Conservation (phyloP, 64 coral and sea anemone species). For the Astreopora myriophthalma region DNA sequence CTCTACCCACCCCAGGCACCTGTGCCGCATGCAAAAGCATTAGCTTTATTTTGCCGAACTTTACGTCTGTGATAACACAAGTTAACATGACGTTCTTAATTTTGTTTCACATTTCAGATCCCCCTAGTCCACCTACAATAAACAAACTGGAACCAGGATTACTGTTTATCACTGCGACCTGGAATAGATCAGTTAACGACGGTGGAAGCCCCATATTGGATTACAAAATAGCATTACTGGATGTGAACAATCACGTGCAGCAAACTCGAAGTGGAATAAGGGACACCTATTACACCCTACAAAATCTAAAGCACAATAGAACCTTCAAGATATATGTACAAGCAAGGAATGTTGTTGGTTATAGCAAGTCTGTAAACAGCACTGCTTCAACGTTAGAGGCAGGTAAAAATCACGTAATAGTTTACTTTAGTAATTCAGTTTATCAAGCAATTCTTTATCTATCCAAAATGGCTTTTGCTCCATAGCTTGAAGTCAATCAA, state of each 20-base stretch:
- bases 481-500: too few species aligned
- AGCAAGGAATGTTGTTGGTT: not conserved
- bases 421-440: not conserved
- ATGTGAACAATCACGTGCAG: not conserved
- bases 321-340: not conserved
- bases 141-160: not conserved
- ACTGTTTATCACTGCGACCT: not conserved
- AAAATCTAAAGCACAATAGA: not conserved
- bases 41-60: too few species aligned
- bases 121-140: not conserved
- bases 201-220: conserved; percentile 1
- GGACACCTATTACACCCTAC: not conserved
- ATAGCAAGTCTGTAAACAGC: not conserved
- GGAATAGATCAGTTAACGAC: not conserved
- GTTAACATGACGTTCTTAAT: too few species aligned
- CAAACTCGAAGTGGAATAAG: not conserved
- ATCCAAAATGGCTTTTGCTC: too few species aligned
- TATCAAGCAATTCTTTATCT: not conserved
- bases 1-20: too few species aligned
- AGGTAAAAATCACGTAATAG: not conserved
- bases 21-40: too few species aligned
- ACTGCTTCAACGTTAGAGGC: not conserved
- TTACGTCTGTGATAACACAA: too few species aligned
- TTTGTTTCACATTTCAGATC: not conserved
- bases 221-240: not conserved